These are phyloP conservation scores for Stylophora pistillata DNA, from an alignment of 64 coral and sea anemone genomes.

Conservation along the genomic window DNA sequence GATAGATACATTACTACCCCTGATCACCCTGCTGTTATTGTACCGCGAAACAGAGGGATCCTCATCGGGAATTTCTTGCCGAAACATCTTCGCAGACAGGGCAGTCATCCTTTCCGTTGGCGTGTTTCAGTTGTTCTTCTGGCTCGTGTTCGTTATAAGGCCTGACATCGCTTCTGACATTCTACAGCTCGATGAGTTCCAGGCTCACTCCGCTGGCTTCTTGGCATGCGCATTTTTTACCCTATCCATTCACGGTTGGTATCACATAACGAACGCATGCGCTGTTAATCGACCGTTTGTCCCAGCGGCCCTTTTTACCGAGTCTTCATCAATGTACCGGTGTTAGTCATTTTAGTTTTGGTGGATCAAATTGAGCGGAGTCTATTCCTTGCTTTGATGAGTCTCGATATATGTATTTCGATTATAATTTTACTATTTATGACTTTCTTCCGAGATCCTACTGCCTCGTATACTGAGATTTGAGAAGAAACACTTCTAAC, in stretches of 20 bases:
- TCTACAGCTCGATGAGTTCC: slow-evolving; percentile 24
- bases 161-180: slow-evolving; percentile 24
- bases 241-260: slow-evolving; percentile 30
- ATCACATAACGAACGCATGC: slow-evolving; percentile 50
- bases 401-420: neutral
- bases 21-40: slow-evolving; percentile 57
- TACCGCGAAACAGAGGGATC: slow-evolving; percentile 35
- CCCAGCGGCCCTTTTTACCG: slow-evolving; percentile 49
- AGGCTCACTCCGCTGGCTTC: slow-evolving; percentile 21
- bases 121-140: slow-evolving; percentile 19
- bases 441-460: neutral
- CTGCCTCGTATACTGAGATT: too few relatives aligned
- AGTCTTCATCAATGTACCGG: slow-evolving; percentile 34
- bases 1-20: slow-evolving; percentile 24
- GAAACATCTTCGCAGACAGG: neutral
- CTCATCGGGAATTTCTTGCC: slow-evolving; percentile 3
- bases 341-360: slow-evolving; percentile 3
- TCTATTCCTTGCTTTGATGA: slow-evolving; percentile 8
- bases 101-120: slow-evolving; percentile 41
- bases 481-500: too few relatives aligned
- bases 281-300: slow-evolving; percentile 23
- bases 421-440: neutral
- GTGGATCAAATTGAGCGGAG: slow-evolving; percentile 62
- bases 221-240: slow-evolving; percentile 53
- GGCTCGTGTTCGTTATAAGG: slow-evolving; percentile 47